These are phyloP conservation scores for Saguinus imperator DNA, from an alignment of 2,113 vertebrate species.

Conservation along the genomic window DNA sequence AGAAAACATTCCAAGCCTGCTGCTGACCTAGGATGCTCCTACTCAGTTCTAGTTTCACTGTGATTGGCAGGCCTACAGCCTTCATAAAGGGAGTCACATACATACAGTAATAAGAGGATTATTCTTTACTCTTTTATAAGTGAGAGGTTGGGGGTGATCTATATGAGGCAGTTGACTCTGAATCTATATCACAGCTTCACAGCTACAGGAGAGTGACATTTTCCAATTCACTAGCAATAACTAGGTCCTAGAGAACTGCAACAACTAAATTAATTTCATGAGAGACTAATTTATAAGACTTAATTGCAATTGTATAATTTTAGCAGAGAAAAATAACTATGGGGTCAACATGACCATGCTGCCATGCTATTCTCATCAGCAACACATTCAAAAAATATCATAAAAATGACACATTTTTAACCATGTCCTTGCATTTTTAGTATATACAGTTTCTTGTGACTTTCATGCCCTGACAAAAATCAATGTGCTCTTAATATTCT, in stretches of 20 bases:
- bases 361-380: background rate
- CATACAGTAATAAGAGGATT: background rate
- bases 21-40: slow-evolving; percentile 37
- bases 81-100: background rate
- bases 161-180: background rate
- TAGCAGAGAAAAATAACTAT: slow-evolving; percentile 7
- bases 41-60: background rate
- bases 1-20: slow-evolving; percentile 48
- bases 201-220: background rate
- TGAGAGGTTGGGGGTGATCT: background rate
- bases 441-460: background rate
- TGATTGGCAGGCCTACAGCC: slow-evolving; percentile 25
- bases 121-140: background rate
- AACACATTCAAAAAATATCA: background rate
- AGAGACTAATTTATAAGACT: slow-evolving; percentile 29
- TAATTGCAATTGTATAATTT: slow-evolving; percentile 30
- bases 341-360: background rate
- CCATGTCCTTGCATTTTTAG: background rate
- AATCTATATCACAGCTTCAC: background rate
- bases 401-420: background rate
- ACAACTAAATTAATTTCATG: slow-evolving; percentile 48
- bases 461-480: background rate
- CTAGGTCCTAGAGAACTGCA: slow-evolving; percentile 4
- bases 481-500: background rate
- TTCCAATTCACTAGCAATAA: slow-evolving; percentile 44